Percentiles rank a stretch among this genome's conserved stretches.
Conservation (phyloP, 2,888 invertebrate genomes). For the Aleiodes leptofemur region DNA sequence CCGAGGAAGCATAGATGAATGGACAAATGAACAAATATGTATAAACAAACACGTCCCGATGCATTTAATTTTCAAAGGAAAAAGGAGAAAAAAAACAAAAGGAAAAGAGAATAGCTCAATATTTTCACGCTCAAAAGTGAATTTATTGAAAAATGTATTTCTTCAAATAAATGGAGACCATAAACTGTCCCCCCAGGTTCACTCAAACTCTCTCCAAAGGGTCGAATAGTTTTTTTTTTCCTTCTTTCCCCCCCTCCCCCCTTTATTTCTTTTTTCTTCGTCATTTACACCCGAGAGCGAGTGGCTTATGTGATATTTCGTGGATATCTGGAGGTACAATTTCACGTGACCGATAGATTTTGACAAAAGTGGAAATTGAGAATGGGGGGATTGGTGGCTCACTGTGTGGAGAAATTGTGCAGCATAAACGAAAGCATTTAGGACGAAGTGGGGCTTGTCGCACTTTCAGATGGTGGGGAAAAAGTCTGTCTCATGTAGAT, state of each 20-base stretch:
- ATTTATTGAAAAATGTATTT: slow-evolving; percentile 3
- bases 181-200: slow-evolving; percentile 21
- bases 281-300: slow-evolving; percentile 54
- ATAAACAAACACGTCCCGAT: slow-evolving; percentile 19
- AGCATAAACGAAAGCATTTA: slow-evolving; percentile 50
- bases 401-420: slow-evolving; percentile 44
- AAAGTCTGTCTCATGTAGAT: slow-evolving; percentile 32
- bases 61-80: slow-evolving; percentile 23
- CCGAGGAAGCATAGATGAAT: slow-evolving; percentile 62
- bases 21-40: slow-evolving; percentile 62
- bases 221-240: not conserved
- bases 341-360: slow-evolving; percentile 70
- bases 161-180: slow-evolving; percentile 24
- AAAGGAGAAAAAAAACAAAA: not conserved
- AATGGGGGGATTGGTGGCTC: slow-evolving; percentile 43
- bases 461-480: slow-evolving; percentile 44
- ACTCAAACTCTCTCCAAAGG: slow-evolving; percentile 30
- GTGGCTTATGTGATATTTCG: slow-evolving; percentile 71
- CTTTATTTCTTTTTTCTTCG: slow-evolving; percentile 18
- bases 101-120: not conserved
- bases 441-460: slow-evolving; percentile 38
- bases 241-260: not conserved
- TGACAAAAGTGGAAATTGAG: slow-evolving; percentile 59
- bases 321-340: slow-evolving; percentile 67
- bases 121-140: not conserved